Percentiles rank a stretch among this genome's conserved stretches.
Evolutionary conservation across 2,113 vertebrate genomes (phyloP).

Genomic region (Pampusana beccarii): DNA sequence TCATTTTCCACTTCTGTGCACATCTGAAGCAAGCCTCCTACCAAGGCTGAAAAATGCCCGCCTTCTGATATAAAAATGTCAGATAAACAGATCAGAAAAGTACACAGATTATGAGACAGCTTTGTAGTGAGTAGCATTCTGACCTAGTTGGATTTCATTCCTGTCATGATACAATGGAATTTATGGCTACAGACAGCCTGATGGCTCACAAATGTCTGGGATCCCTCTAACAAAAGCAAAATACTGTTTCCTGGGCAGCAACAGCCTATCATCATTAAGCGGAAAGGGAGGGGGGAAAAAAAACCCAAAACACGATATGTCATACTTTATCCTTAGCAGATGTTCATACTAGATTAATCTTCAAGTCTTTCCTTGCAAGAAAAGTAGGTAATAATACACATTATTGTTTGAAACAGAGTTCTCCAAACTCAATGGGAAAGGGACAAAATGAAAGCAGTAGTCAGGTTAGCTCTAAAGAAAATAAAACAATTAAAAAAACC

Average conservation of each 20-base stretch:
- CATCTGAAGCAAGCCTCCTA: background rate
- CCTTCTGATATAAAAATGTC: background rate
- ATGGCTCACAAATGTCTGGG: background rate
- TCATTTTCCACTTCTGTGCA: background rate
- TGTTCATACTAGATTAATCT: background rate
- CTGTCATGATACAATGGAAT: background rate
- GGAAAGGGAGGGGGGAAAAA: background rate
- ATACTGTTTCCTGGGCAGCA: background rate
- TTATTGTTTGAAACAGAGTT: background rate
- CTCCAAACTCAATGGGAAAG: background rate
- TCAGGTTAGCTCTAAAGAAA: background rate
- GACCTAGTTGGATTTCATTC: background rate
- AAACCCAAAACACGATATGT: fast-evolving
- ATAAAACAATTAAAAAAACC: background rate
- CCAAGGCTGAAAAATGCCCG: background rate
- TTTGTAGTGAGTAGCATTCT: background rate
- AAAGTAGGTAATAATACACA: background rate
- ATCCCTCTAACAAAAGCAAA: background rate
- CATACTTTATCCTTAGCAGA: background rate
- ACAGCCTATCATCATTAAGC: background rate
- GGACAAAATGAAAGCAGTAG: background rate
- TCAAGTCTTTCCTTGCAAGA: background rate
- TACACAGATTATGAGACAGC: background rate
- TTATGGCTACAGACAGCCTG: background rate
- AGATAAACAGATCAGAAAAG: background rate